Evolutionary conservation across 30 jellyfish, hydroid and myxozoan species (phyloP), one percentile per base, ranked within the genome.

Genomic region (Nemopilema nomurai): DNA sequence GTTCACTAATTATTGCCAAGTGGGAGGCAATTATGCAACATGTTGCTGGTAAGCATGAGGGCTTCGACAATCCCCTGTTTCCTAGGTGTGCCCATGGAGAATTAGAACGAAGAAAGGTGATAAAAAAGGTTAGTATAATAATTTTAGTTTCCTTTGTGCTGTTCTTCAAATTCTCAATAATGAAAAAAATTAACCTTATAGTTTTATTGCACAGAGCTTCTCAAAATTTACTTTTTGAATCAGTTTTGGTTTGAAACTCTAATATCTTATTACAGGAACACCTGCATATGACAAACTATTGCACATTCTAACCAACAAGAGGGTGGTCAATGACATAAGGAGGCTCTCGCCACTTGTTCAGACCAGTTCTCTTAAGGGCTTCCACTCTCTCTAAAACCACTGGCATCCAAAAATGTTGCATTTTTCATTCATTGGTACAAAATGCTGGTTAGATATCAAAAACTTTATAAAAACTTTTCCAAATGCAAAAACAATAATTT

Each of bases 1-100:
- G 63, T 31, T 30, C 80, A 70, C 80, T 20, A 20, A 70, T 70
- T 70, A 49, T 49, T 21, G 80, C 80, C 7, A 70, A 70, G 25
- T 70, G 80, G 80, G 80, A 70, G 63, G 29, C 80, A 8, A 70
- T 70, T 21, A 70, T 70, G 62, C 23, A 49, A 23, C 80, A 70
- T 70, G 57, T 70, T 6, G 80, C 63, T 70, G 63, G 63, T 49
- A 70, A 70, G 52, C 80, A 70, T 25, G 64, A 70, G 1, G 80
- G 80, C 52, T 49, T 21, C 33, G 80, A 23, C 53, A 70, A 70
- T 32, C 80, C 80, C 24, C 80, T 70, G n/a, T 70, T 70, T 23
- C 80, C 80, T 22, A 23, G 27, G 24, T 70, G 80, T 70, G 80
- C 80, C 9, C 80, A 70, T 32, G 63, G 63, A 32, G 80, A 70